Evolutionary conservation across 2,888 invertebrate genomes (phyloP).

Genomic region (Drosophila phalerata): DNA sequence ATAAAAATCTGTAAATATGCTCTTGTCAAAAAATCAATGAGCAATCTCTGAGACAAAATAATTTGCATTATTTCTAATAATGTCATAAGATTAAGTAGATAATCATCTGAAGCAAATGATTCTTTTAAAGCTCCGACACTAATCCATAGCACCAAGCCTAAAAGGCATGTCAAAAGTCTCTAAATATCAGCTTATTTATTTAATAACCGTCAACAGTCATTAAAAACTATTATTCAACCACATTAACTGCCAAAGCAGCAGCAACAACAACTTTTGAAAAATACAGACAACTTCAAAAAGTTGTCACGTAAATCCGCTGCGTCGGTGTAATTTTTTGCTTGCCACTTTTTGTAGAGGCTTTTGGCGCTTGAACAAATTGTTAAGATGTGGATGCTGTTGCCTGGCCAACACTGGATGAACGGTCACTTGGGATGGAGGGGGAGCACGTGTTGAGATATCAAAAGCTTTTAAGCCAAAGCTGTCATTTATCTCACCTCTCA

Average conservation of each 20-base stretch:
- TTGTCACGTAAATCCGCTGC: slow-evolving; percentile 45
- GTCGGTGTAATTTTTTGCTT: slow-evolving; percentile 16
- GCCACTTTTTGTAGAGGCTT: slow-evolving; percentile 19
- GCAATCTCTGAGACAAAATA: not conserved
- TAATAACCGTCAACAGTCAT: slow-evolving; percentile 64
- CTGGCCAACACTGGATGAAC: slow-evolving; percentile 15
- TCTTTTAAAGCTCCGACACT: not conserved
- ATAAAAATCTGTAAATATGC: not conserved
- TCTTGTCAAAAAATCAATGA: not conserved
- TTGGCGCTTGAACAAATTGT: slow-evolving; percentile 35
- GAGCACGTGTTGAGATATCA: slow-evolving; percentile 42
- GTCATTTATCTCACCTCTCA: slow-evolving; percentile 46
- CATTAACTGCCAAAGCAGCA: slow-evolving; percentile 36
- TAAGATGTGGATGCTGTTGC: slow-evolving; percentile 31
- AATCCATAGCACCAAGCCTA: slow-evolving; percentile 18
- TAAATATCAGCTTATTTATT: slow-evolving; percentile 68
- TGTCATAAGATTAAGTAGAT: not conserved
- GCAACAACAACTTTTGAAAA: slow-evolving; percentile 13
- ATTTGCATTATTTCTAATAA: not conserved
- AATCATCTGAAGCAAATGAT: not conserved
- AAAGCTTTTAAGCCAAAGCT: slow-evolving; percentile 53
- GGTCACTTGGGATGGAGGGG: not conserved
- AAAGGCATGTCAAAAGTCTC: slow-evolving; percentile 40
- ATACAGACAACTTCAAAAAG: slow-evolving; percentile 23
- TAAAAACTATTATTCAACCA: slow-evolving; percentile 63